Evolutionary conservation across 2,888 invertebrate species (phyloP), one percentile per base, ranked within the genome.

Genomic region (Corythucha ciliata): DNA sequence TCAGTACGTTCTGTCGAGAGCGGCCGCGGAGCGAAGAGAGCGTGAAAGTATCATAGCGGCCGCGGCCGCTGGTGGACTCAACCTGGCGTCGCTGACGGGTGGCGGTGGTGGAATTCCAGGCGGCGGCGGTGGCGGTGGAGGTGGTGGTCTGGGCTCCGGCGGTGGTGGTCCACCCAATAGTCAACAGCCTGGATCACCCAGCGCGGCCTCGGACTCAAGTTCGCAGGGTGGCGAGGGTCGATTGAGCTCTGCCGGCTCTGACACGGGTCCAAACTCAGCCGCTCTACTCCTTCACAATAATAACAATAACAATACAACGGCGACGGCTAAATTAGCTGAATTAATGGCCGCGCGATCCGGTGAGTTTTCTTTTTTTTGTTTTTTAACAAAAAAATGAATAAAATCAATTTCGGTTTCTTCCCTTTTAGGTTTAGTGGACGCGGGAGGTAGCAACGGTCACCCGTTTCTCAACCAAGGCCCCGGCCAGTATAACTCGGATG

Each of bases 21-120:
- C 91, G 7, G 91, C 91, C 6, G 91, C 91, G 14, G 91, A 91
- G 66, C 76, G 90, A 61, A 76, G 91, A 58, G 90, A 91, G 65
- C 72, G 90, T 40, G 90, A 90, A 66, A 76, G 74, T 29, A 71
- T 83, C 48, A 72, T 90, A 48, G 68, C 69, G 7, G 82, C 78
- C 1, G 81, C 75, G 40, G 70, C 67, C 14, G 74, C 75, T n/a
- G 79, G 57, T 3, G 57, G 59, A 4, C 54, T 59, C 48, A 58
- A 58, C 16, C 49, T 59, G 40, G 55, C 55, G 6, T 34, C 39
- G n/a, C 50, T 54, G 26, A 52, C 52, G 20, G 55, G 57, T 6
- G 54, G 55, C 36, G 56, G 58, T 2, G 54, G 51, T 16, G 47
- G 47, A 14, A 54, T 51, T 5, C 46, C 53, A n/a, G 79, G 53